Percentiles rank a stretch among this genome's conserved stretches.
phyloP scores from a whole-genome alignment of 2,113 vertebrate genomes.

The Cyprinus carpio region DNA sequence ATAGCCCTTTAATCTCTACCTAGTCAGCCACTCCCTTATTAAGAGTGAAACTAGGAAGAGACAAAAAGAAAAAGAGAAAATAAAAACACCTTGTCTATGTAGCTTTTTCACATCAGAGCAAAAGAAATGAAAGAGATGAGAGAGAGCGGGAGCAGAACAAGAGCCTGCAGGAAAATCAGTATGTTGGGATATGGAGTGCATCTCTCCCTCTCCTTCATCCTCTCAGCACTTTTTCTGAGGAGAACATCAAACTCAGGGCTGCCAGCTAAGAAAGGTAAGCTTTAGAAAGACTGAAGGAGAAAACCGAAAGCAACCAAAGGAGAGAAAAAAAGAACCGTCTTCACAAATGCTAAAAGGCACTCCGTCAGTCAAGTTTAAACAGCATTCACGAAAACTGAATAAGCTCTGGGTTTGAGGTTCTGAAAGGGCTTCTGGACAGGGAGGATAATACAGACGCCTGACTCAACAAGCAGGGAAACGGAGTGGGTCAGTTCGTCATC shows the following conservation, averaged over 20 bases:
- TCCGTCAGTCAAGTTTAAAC: neutral
- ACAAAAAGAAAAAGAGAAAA: constrained; percentile 29
- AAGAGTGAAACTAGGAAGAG: constrained; percentile 59
- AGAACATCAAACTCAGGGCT: constrained; percentile 28
- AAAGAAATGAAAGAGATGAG: constrained; percentile 33
- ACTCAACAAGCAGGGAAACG: neutral
- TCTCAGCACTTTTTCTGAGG: constrained; percentile 4
- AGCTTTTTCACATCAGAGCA: constrained; percentile 45
- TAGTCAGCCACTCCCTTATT: constrained; percentile 71
- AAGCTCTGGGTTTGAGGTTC: neutral
- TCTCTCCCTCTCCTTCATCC: constrained; percentile 42
- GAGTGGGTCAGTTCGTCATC: neutral
- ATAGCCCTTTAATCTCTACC: constrained; percentile 74
- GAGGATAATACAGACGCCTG: neutral
- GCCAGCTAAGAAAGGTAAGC: neutral
- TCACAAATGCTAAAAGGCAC: constrained; percentile 1
- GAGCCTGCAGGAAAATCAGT: constrained; percentile 34
- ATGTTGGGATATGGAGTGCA: constrained; percentile 29
- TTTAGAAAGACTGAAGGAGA: neutral
- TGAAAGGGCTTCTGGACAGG: neutral
- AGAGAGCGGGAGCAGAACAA: neutral
- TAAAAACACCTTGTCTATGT: constrained; percentile 30
- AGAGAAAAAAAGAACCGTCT: neutral
- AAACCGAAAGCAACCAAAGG: neutral
- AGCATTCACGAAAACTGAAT: neutral